Base-by-base conservation (phyloP, 1,140 invertebrate species). In the Pristionchus pacificus region DNA sequence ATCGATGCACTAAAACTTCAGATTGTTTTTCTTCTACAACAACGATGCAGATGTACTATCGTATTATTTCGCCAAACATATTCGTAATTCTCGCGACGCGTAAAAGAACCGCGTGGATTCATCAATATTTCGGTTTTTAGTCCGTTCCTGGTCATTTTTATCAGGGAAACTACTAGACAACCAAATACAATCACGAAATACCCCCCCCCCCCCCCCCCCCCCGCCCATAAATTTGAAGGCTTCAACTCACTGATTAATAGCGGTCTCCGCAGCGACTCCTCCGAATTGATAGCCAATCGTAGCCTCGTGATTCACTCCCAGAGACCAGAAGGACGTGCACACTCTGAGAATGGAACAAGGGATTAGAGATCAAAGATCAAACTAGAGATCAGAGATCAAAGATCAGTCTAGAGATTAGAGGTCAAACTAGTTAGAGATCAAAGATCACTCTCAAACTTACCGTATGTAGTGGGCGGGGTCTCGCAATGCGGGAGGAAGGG, bases 401-500 rank as follows among this genome's bases (percentile, higher is more conserved):
- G 19, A 49, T 49, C 38, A 10, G 19, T 19, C 38, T 49, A 19
- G 38, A 49, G 19, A 49, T 49, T 6, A 49, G 38, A 49, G 19
- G 19, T 49, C 38, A 49, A 6, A 49, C 19, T 49, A 19, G 38
- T 19, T 49, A 49, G 19, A 49, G 38, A 10, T 49, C 38, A 49
- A 10, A 19, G 38, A 49, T 49, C 38, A 6, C 38, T 49, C 38
- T 49, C 38, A 49, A 49, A 10, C 38, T 49, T 49, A 6, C 19
- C 38, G 19, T 19, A 6, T 49, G 6, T 10, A 19, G 19, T 49
- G 19, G 6, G 6, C 38, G 38, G 19, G 6, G 6, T 49, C 38
- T 19, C 38, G 38, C 0, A 73, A 33, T 19, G 69, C 10, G 32
- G 55, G 49, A 28, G 80, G 78, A 6, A 82, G 61, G 30, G 68